A percentile compares a stretch with the other conserved stretches of the same genome.
Evolutionary conservation across 2,113 vertebrate species (phyloP).

Genomic region (Muscicapa adusta): DNA sequence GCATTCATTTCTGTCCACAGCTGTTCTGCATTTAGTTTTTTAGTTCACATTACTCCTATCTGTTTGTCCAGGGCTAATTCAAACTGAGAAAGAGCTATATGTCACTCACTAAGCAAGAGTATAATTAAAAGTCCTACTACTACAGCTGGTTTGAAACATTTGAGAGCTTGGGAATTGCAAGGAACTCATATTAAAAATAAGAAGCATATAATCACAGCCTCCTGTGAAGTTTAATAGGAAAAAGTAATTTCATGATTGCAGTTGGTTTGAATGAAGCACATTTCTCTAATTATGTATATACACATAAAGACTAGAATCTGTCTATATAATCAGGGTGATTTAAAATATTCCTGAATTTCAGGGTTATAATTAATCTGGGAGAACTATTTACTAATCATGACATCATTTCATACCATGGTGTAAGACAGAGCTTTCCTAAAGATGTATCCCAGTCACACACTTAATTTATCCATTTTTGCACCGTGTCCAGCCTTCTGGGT

Average conservation of each 20-base stretch:
- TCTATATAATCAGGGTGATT: constrained; percentile 13
- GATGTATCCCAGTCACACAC: not conserved
- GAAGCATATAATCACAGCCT: constrained; percentile 47
- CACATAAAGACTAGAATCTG: not conserved
- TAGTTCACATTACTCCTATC: constrained; percentile 29
- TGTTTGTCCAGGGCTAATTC: constrained; percentile 43
- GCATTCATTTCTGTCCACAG: constrained; percentile 24
- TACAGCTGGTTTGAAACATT: constrained; percentile 51
- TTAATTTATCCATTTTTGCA: not conserved
- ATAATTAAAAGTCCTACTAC: constrained; percentile 27
- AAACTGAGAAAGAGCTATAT: constrained; percentile 10
- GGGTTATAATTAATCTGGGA: constrained; percentile 2
- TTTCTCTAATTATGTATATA: constrained; percentile 38
- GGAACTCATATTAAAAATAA: constrained; percentile 40
- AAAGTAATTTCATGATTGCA: constrained; percentile 54
- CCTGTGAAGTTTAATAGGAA: constrained; percentile 24
- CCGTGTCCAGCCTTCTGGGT: not conserved
- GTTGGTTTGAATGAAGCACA: constrained; percentile 16
- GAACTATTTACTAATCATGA: constrained; percentile 1
- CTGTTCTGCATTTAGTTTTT: constrained; percentile 45
- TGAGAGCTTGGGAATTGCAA: constrained; percentile 30
- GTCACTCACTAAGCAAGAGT: not conserved
- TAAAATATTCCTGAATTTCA: constrained; percentile 18
- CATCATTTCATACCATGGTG: not conserved
- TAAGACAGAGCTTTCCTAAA: not conserved